Evolutionary conservation across 2,888 invertebrate species (phyloP), one percentile per base, ranked within the genome.

Genomic region (Phalera bucephala): DNA sequence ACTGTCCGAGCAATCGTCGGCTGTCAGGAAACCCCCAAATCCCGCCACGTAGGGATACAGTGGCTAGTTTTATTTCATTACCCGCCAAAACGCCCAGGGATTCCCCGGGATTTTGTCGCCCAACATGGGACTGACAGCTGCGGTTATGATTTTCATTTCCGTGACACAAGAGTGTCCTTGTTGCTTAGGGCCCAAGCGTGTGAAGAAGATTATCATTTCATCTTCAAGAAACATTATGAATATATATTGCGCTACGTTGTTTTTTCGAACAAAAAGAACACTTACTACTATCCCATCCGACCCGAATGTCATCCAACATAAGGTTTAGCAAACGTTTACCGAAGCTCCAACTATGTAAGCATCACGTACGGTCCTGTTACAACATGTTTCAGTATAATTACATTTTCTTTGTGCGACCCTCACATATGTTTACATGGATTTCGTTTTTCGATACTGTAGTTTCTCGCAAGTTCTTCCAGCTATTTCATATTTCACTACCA

Each of bases 31-130:
- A 47, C 59, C 70, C 62, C 55, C 45, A 54, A 60, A 56, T 52
- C 70, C 70, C 60, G 40, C 52, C 68, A 65, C 72, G 68, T 72
- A 59, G 45, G 51, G 44, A 49, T 37, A 41, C 36, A 37, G 37
- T 55, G 51, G 57, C 61, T 65, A 66, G 66, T 75, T 72, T 71
- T 71, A 74, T 75, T 75, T 74, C 72, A 75, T 75, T 74, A 72
- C 67, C 47, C 46, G 33, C 42, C 35, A 36, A 46, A 46, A 58
- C 50, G 58, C 44, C 57, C 31, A 32, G 60, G 62, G 62, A 61
- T 47, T 49, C 54, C 45, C 44, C 40, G 33, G 52, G 48, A 57
- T 64, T 70, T 64, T 62, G 65, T 56, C 52, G 52, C 58, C 49
- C 56, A 53, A 58, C 56, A 34, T 47, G 59, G 54, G 52, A 38